phyloP scores from a whole-genome alignment of 2,113 vertebrate species.

The Mesembrinibis cayennensis region DNA sequence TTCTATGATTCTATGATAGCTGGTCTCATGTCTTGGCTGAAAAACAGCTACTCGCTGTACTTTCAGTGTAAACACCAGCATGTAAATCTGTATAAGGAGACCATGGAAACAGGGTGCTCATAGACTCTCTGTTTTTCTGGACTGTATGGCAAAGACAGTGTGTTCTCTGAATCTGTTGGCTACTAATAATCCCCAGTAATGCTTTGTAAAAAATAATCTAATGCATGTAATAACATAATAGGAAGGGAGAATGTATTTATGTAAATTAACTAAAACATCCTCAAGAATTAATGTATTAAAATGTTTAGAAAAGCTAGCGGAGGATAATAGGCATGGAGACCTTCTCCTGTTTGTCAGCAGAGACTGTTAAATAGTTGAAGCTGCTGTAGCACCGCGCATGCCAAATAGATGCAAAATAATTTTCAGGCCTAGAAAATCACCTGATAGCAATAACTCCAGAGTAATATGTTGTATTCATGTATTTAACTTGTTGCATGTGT shows the following conservation, averaged over 20 bases:
- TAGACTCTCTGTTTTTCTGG: neutral
- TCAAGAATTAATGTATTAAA: neutral
- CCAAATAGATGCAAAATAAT: neutral
- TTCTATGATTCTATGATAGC: too few species aligned
- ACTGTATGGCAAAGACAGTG: neutral
- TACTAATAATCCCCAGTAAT: neutral
- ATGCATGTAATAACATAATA: neutral
- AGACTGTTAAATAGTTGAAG: neutral
- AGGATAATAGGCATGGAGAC: neutral
- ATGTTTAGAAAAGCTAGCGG: neutral
- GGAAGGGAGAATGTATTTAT: neutral
- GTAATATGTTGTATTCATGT: neutral
- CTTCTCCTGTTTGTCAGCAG: neutral
- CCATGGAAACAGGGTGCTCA: neutral
- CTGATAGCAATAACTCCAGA: neutral
- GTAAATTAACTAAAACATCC: neutral
- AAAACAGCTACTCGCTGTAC: neutral
- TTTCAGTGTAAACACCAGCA: neutral
- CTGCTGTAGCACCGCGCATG: neutral
- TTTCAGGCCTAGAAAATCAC: neutral
- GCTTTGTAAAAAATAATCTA: neutral
- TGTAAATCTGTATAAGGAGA: neutral
- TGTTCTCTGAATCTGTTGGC: neutral
- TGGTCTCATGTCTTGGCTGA: neutral
- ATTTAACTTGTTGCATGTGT: neutral